These are phyloP conservation scores for Coenonympha glycerion DNA, from an alignment of 2,888 invertebrate species.

Conservation along the genomic window DNA sequence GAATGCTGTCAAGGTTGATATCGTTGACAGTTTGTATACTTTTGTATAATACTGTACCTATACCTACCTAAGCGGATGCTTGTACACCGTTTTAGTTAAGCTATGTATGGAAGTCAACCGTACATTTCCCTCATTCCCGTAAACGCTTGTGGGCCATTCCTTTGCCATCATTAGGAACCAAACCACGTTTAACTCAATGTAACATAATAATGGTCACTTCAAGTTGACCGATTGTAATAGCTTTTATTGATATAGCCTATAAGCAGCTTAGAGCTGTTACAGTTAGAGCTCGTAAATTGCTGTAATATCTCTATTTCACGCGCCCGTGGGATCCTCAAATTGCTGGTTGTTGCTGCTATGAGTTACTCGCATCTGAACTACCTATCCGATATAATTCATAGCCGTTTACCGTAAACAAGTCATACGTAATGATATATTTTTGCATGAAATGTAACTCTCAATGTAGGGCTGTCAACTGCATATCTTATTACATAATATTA, in stretches of 20 bases:
- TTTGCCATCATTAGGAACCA: conserved; percentile 47
- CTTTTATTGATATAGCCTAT: conserved; percentile 71
- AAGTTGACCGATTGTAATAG: conserved; percentile 69
- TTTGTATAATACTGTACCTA: no score
- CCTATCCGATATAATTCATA: conserved; percentile 53
- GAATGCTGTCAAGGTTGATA: no score
- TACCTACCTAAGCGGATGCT: no score
- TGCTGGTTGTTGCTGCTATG: conserved; percentile 53
- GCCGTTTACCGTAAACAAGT: conserved; percentile 30
- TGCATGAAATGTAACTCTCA: conserved; percentile 12
- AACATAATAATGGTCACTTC: conserved; percentile 61
- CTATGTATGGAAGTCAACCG: conserved; percentile 30
- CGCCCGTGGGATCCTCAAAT: conserved; percentile 56
- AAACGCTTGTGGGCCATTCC: conserved; percentile 35
- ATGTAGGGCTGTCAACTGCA: no score
- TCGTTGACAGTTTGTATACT: no score
- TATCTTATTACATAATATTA: no score
- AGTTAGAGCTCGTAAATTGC: conserved; percentile 59
- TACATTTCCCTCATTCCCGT: conserved; percentile 31
- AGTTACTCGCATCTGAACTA: no score
- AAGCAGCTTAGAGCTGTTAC: conserved; percentile 44
- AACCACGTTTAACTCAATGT: conserved; percentile 57
- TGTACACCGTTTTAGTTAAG: no score
- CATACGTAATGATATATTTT: conserved; percentile 27
- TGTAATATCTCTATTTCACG: conserved; percentile 59